Conservation (phyloP, 2,888 invertebrate genomes). For the Halocaridina rubra region DNA sequence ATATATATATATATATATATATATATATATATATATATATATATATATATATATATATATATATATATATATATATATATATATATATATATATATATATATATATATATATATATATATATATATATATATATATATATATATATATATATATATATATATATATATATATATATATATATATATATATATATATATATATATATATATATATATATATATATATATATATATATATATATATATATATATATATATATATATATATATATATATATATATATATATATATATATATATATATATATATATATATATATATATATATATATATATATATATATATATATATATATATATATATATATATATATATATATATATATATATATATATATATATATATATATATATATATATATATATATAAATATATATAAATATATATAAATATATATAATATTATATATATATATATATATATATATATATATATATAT, state of each 20-base stretch:
- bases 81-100: constrained; percentile 9
- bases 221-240: not conserved
- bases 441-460: not conserved
- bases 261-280: not conserved
- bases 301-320: constrained; percentile 9
- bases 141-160: not conserved
- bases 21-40: not conserved
- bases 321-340: constrained; percentile 18
- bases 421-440: not conserved
- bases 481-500: not conserved
- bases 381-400: not conserved
- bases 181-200: not conserved
- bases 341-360: constrained; percentile 1
- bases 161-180: not conserved
- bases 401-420: not conserved
- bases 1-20: not conserved
- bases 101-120: constrained; percentile 29
- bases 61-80: not conserved
- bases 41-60: not conserved
- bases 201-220: not conserved
- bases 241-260: not conserved
- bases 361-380: not conserved
- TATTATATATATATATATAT: not conserved
- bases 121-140: constrained; percentile 13
- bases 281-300: not conserved